Evolutionary conservation across 2,888 invertebrate species (phyloP).

Genomic region (Trichopoda pennipes): DNA sequence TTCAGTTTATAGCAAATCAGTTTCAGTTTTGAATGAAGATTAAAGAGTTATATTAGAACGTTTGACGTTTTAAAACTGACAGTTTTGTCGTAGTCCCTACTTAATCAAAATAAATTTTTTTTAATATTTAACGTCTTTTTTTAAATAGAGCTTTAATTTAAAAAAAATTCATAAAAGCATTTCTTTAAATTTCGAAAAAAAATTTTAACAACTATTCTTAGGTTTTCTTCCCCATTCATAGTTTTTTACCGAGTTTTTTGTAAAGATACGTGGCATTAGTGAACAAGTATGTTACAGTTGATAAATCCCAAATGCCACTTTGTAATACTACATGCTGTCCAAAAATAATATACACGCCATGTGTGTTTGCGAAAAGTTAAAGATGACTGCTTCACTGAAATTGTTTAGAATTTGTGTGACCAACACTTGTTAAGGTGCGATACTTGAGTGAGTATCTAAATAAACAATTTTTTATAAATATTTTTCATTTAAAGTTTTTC

Average conservation of each 20-base stretch:
- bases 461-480: background rate
- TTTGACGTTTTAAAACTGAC: no score
- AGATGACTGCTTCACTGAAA: conserved; percentile 39
- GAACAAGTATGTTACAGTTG: conserved; percentile 75
- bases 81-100: no score
- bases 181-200: background rate
- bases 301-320: conserved; percentile 79
- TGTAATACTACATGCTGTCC: conserved; percentile 66
- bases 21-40: no score
- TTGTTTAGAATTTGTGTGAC: conserved; percentile 21
- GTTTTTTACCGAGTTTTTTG: conserved; percentile 1
- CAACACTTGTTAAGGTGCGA: conserved; percentile 51
- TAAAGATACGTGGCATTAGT: conserved; percentile 19
- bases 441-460: background rate
- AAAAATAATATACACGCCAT: conserved; percentile 16
- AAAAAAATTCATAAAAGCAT: no score
- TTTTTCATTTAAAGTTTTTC: conserved; percentile 26
- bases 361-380: conserved; percentile 33
- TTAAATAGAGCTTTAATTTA: no score
- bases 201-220: background rate
- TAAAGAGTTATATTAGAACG: no score
- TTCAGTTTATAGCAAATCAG: no score
- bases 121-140: no score
- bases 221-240: conserved; percentile 3
- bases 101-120: no score